Conservation (phyloP, 2,888 invertebrate species). For the Formica aserva region DNA sequence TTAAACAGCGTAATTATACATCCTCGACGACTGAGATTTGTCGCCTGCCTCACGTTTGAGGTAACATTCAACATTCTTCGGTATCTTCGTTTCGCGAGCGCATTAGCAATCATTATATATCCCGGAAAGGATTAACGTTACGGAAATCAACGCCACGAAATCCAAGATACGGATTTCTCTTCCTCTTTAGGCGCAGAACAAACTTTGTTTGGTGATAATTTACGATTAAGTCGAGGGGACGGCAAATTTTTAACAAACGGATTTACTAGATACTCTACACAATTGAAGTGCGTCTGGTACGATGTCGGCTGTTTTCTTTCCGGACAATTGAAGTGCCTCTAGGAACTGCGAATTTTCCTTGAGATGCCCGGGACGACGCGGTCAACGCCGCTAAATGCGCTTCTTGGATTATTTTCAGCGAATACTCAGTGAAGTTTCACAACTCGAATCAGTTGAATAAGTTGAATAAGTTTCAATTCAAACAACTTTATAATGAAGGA, state of each 20-base stretch:
- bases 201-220: slow-evolving; percentile 46
- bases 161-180: background rate
- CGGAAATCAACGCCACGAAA: slow-evolving; percentile 36
- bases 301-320: slow-evolving; percentile 14
- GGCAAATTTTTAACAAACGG: slow-evolving; percentile 59
- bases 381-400: slow-evolving; percentile 39
- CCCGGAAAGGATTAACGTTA: slow-evolving; percentile 48
- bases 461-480: slow-evolving; percentile 31
- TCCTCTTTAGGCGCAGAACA: slow-evolving; percentile 24
- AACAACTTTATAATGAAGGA: slow-evolving; percentile 24
- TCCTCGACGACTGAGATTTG: slow-evolving; percentile 7
- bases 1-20: slow-evolving; percentile 22
- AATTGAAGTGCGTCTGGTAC: background rate
- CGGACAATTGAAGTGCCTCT: slow-evolving; percentile 52
- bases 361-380: slow-evolving; percentile 59
- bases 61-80: slow-evolving; percentile 30
- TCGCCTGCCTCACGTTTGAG: background rate
- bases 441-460: background rate
- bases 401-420: slow-evolving; percentile 58
- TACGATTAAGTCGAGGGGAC: slow-evolving; percentile 26
- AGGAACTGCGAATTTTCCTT: slow-evolving; percentile 66
- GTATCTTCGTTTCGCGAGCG: slow-evolving; percentile 34
- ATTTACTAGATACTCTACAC: slow-evolving; percentile 46
- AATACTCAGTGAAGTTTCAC: slow-evolving; percentile 44
- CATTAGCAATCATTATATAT: slow-evolving; percentile 41